Conservation (phyloP, 37 sponge, comb jelly and placozoan genomes). For the Oopsacas minuta region DNA sequence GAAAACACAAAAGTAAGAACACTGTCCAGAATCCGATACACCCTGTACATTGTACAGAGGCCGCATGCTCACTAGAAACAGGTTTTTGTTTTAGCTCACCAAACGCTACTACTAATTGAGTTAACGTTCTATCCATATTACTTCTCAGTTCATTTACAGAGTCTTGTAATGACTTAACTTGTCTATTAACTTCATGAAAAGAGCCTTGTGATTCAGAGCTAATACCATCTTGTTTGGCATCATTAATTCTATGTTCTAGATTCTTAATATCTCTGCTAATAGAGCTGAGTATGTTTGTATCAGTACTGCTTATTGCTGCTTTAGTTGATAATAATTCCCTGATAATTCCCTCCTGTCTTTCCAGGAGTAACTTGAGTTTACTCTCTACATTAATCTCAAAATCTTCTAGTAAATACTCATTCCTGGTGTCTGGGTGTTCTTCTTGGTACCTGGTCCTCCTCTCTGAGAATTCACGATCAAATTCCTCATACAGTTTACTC, state of each 20-base stretch:
- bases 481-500: not conserved
- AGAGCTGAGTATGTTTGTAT: not conserved
- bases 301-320: not conserved
- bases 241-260: not conserved
- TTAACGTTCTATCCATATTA: not conserved
- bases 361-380: not conserved
- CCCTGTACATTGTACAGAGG: not conserved
- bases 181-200: not conserved
- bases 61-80: not conserved
- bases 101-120: not conserved
- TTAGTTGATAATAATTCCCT: not conserved
- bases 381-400: not conserved
- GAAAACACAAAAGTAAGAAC: not conserved
- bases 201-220: not conserved
- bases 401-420: not conserved
- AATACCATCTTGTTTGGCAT: not conserved
- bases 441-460: not conserved
- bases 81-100: not conserved
- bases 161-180: not conserved
- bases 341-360: not conserved
- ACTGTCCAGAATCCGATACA: not conserved
- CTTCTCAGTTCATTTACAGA: not conserved
- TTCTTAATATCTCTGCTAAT: not conserved
- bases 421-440: not conserved
- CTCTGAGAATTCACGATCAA: not conserved